A percentile compares a stretch with the other conserved stretches of the same genome.
Evolutionary conservation across 2,113 vertebrate species (phyloP).

Genomic region (Labeo catla): DNA sequence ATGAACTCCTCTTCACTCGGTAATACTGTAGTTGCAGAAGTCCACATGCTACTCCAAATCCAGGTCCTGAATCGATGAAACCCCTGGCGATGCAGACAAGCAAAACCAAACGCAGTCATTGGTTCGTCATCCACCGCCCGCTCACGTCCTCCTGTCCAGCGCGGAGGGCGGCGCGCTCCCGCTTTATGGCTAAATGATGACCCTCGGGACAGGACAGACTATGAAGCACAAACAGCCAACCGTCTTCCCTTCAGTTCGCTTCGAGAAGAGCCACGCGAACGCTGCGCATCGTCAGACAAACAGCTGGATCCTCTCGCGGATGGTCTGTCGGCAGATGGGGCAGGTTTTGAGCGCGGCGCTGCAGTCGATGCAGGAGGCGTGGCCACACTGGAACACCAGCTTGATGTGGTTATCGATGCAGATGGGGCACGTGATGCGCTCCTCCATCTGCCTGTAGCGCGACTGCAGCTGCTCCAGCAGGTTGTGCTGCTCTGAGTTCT

Average conservation of each 20-base stretch:
- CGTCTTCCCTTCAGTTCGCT: neutral
- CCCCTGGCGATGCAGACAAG: too few relatives aligned
- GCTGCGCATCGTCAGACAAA: conserved; percentile 81
- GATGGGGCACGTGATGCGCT: conserved; percentile 98
- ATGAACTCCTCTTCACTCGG: neutral
- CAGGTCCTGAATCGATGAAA: too few relatives aligned
- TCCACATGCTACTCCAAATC: neutral
- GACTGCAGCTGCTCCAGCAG: conserved; percentile 97
- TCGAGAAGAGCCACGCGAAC: neutral
- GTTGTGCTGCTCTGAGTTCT: conserved; percentile 88
- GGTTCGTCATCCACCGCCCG: too few relatives aligned
- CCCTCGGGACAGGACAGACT: neutral
- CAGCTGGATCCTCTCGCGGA: conserved; percentile 93
- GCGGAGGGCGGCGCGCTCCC: neutral
- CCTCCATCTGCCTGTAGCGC: conserved; percentile 98
- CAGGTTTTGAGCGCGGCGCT: conserved; percentile 89
- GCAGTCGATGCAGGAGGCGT: conserved; percentile 94
- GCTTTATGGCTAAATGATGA: neutral
- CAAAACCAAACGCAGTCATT: too few relatives aligned
- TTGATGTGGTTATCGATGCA: conserved; percentile 99
- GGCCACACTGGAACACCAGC: conserved; percentile 97
- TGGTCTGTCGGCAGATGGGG: conserved; percentile 95
- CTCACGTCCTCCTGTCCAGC: neutral
- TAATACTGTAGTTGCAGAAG: neutral
- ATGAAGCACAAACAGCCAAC: neutral